A percentile compares a stretch with the other conserved stretches of the same genome.
Evolutionary conservation across 2,888 invertebrate species (phyloP).

Genomic region (Harmothoe impar): DNA sequence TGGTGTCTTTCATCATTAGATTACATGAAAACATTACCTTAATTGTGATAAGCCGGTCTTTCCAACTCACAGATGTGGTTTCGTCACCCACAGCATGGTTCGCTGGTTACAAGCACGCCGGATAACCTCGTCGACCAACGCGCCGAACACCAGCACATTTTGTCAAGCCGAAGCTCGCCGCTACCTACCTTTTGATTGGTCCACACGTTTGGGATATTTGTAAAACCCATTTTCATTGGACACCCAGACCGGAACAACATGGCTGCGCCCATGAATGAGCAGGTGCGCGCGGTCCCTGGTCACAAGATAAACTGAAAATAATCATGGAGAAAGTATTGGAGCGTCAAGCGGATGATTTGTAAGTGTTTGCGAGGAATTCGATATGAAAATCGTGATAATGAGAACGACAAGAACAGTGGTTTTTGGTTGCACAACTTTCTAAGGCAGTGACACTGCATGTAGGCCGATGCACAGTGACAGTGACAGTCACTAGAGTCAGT

Average conservation of each 20-base stretch:
- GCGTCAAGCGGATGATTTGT: constrained; percentile 45
- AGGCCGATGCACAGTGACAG: too few relatives aligned
- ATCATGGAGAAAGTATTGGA: constrained; percentile 47
- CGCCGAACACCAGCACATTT: neutral
- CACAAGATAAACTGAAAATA: constrained; percentile 27
- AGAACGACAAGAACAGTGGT: too few relatives aligned
- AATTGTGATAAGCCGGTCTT: neutral
- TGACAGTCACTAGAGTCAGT: too few relatives aligned
- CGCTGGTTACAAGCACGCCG: neutral
- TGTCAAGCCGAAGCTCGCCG: neutral
- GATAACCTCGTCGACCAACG: neutral
- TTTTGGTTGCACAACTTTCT: too few relatives aligned
- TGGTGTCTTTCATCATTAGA: neutral
- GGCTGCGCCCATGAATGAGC: constrained; percentile 33
- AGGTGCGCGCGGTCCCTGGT: constrained; percentile 12
- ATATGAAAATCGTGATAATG: too few relatives aligned
- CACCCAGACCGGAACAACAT: neutral
- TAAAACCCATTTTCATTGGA: neutral
- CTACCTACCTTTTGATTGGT: neutral
- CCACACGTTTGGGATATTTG: neutral
- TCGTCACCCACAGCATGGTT: constrained; percentile 13
- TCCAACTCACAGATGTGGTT: neutral
- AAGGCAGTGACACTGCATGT: too few relatives aligned
- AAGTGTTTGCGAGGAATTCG: neutral
- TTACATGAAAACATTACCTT: neutral